phyloP scores from a whole-genome alignment of 1,140 invertebrate species.

The Papilio xuthus region DNA sequence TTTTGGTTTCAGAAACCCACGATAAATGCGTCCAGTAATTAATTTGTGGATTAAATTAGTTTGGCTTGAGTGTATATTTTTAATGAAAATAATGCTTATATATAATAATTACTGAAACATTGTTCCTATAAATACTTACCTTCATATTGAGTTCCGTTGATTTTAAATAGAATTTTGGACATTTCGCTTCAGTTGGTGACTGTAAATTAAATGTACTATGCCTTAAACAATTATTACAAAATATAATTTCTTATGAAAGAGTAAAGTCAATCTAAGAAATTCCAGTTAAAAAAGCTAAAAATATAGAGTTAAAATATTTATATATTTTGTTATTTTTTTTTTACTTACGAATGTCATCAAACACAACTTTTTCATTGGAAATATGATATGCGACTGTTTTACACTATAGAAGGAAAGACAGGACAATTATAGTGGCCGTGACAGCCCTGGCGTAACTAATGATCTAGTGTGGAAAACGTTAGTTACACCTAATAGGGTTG shows the following conservation, averaged over 20 bases:
- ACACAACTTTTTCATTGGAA: conserved; percentile 2
- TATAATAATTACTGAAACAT: background rate
- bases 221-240: background rate
- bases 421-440: conserved; percentile 2
- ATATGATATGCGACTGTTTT: conserved; percentile 1
- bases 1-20: no score
- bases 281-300: no score
- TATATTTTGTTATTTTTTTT: no score
- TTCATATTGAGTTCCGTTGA: conserved; percentile 58
- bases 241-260: no score
- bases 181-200: conserved; percentile 37
- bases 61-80: no score
- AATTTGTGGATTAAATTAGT: no score
- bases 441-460: conserved; percentile 14
- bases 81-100: no score
- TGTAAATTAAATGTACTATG: background rate
- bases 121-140: conserved; percentile 45
- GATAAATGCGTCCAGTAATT: no score
- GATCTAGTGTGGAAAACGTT: background rate
- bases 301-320: no score
- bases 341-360: background rate
- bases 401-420: background rate
- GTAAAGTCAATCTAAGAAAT: no score
- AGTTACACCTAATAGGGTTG: conserved; percentile 1
- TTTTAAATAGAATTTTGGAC: conserved; percentile 63